phyloP scores from a whole-genome alignment of 2,888 invertebrate genomes.

The Lymantria dispar region DNA sequence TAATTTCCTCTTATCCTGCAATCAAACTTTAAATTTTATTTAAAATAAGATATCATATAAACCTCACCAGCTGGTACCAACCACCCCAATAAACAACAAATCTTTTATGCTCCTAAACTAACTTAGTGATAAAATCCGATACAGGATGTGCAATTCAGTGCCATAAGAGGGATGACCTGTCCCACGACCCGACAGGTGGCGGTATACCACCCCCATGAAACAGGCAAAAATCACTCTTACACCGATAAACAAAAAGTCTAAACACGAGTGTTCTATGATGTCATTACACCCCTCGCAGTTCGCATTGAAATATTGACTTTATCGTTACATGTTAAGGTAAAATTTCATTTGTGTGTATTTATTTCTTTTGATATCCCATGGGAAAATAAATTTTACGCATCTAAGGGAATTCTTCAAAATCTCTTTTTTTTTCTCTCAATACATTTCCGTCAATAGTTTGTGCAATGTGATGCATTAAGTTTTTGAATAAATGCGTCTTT shows the following conservation, averaged over 20 bases:
- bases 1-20: background rate
- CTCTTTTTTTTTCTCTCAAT: constrained; percentile 27
- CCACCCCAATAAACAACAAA: constrained; percentile 10
- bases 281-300: background rate
- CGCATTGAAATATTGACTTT: constrained; percentile 8
- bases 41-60: no score
- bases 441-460: constrained; percentile 30
- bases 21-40: no score
- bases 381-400: constrained; percentile 66
- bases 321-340: constrained; percentile 13
- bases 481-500: constrained; percentile 24
- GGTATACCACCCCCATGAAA: constrained; percentile 38
- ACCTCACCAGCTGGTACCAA: constrained; percentile 2
- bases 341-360: constrained; percentile 5
- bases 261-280: constrained; percentile 5
- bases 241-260: constrained; percentile 8
- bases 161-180: constrained; percentile 77
- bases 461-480: constrained; percentile 36
- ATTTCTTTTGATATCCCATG: constrained; percentile 52
- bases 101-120: constrained; percentile 12
- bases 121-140: constrained; percentile 34
- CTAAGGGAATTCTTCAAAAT: constrained; percentile 62
- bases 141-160: constrained; percentile 65
- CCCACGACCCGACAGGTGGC: constrained; percentile 77
- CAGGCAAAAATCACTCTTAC: constrained; percentile 24